These are phyloP conservation scores for Leuciscus waleckii DNA, from an alignment of 2,797 vertebrate genomes.

Conservation along the genomic window DNA sequence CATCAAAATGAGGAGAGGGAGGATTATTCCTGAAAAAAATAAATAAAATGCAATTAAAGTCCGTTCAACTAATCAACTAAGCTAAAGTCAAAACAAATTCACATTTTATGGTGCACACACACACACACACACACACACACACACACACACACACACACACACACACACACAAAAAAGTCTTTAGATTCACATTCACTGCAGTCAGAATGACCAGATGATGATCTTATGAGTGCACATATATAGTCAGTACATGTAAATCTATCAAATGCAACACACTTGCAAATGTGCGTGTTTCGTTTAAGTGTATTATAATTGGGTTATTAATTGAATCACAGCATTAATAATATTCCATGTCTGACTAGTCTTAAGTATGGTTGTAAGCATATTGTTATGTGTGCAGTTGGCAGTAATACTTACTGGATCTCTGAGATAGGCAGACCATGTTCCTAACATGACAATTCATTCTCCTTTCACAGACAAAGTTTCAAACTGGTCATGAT, in stretches of 20 bases:
- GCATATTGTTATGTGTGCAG: slow-evolving; percentile 25
- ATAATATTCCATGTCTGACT: slow-evolving; percentile 16
- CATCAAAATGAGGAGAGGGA: slow-evolving; percentile 74
- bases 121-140: not conserved
- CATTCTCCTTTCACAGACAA: slow-evolving; percentile 74
- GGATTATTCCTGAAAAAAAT: slow-evolving; percentile 66
- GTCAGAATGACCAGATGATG: slow-evolving; percentile 5
- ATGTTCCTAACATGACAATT: slow-evolving; percentile 80
- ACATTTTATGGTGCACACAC: not conserved
- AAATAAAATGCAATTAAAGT: not conserved
- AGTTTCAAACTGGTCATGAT: slow-evolving; percentile 73
- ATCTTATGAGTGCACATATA: slow-evolving; percentile 12
- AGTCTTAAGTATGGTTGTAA: slow-evolving; percentile 8
- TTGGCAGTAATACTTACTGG: slow-evolving; percentile 73
- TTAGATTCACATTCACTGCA: not conserved
- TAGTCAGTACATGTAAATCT: not conserved
- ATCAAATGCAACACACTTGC: slow-evolving; percentile 11
- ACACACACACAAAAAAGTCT: not conserved
- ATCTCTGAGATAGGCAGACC: slow-evolving; percentile 71
- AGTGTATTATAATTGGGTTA: not conserved
- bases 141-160: not conserved
- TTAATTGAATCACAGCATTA: slow-evolving; percentile 5
- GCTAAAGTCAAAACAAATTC: not conserved
- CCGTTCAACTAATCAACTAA: not conserved
- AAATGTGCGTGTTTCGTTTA: not conserved